Evolutionary conservation across 2,797 vertebrate species (phyloP).

Genomic region (Scleropages formosus): DNA sequence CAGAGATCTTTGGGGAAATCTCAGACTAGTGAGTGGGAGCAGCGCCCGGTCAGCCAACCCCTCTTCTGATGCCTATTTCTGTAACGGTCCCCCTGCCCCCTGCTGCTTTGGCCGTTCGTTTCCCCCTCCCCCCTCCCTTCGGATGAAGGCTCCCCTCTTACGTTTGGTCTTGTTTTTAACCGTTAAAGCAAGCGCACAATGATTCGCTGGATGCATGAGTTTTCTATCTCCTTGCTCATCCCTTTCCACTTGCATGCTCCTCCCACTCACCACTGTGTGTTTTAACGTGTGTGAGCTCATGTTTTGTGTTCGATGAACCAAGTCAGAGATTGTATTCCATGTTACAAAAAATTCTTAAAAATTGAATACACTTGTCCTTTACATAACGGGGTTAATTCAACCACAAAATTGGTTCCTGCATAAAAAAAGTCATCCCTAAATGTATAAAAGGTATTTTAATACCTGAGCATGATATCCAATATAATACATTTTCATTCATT

Average conservation of each 20-base stretch:
- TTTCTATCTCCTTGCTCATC: not conserved
- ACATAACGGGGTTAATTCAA: no score
- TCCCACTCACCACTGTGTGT: not conserved
- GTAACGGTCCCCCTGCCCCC: not conserved
- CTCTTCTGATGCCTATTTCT: slow-evolving; percentile 11
- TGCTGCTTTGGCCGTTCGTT: not conserved
- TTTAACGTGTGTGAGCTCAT: not conserved
- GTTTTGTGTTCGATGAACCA: no score
- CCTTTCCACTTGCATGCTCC: slow-evolving; percentile 4
- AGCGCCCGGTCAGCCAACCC: slow-evolving; percentile 54
- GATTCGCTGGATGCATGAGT: slow-evolving; percentile 16
- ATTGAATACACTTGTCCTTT: no score
- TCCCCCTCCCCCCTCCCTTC: slow-evolving; percentile 9
- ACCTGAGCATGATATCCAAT: no score
- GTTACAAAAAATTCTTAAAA: no score
- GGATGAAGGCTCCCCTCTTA: slow-evolving; percentile 9
- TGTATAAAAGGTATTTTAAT: no score
- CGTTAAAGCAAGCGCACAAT: not conserved
- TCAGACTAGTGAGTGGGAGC: slow-evolving; percentile 87
- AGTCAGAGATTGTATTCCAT: not conserved
- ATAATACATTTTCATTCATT: no score
- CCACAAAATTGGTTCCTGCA: no score
- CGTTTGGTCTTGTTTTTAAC: slow-evolving; percentile 8
- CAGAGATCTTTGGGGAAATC: slow-evolving; percentile 79
- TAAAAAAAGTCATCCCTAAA: no score